Conservation (phyloP, 2,888 invertebrate genomes). For the Chrysolina haemoptera region DNA sequence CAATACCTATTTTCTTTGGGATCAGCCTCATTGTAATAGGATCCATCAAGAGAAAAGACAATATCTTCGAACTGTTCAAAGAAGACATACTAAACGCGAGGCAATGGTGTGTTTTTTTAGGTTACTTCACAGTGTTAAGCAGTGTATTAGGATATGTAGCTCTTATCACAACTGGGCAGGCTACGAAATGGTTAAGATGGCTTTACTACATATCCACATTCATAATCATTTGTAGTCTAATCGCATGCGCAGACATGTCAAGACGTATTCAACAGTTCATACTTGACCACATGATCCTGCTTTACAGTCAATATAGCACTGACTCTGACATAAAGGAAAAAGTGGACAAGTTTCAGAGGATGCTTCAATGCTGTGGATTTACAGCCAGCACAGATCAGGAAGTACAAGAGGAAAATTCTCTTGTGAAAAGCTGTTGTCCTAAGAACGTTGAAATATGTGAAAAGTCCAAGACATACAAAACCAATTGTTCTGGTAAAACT, state of each 20-base stretch:
- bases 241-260: conserved; percentile 10
- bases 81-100: background rate
- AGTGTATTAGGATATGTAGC: conserved; percentile 7
- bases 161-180: background rate
- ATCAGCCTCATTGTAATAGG: conserved; percentile 17
- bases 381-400: conserved; percentile 13
- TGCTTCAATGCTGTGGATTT: conserved; percentile 36
- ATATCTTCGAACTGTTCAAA: conserved; percentile 11
- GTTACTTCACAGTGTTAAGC: conserved; percentile 6
- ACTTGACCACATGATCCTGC: conserved; percentile 1
- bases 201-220: conserved; percentile 15
- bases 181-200: conserved; percentile 8
- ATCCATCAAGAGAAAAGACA: background rate
- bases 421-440: conserved; percentile 34
- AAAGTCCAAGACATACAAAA: conserved; percentile 8
- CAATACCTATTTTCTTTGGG: background rate
- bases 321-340: background rate
- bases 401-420: conserved; percentile 13
- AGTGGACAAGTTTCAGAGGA: conserved; percentile 33
- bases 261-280: background rate
- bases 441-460: conserved; percentile 27
- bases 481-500: conserved; percentile 24
- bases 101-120: conserved; percentile 22
- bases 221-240: conserved; percentile 12
- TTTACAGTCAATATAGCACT: background rate